Evolutionary conservation across 2,888 invertebrate genomes (phyloP).

Genomic region (Pantelozetes paolii): DNA sequence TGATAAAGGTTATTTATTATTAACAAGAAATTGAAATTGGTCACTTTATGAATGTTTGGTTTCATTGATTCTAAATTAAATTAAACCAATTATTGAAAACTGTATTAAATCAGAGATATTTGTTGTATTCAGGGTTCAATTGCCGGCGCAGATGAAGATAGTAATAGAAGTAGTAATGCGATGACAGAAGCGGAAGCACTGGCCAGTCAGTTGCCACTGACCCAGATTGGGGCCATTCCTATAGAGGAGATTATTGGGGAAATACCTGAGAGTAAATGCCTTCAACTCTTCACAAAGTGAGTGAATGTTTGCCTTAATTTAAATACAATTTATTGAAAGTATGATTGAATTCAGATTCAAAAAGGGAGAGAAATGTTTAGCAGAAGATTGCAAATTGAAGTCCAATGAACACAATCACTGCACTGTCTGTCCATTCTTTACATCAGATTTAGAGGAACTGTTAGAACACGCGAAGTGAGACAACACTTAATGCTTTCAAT

Average conservation of each 20-base stretch:
- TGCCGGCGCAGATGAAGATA: slow-evolving; percentile 8
- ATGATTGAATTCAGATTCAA: slow-evolving; percentile 15
- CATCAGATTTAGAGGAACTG: slow-evolving; percentile 62
- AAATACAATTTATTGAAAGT: neutral
- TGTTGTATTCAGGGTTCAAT: slow-evolving; percentile 17
- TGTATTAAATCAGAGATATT: too few species aligned
- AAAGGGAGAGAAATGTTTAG: neutral
- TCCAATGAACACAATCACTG: slow-evolving; percentile 84
- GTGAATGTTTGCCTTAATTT: neutral
- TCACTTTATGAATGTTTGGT: too few species aligned
- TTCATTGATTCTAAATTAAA: too few species aligned
- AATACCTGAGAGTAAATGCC: slow-evolving; percentile 32
- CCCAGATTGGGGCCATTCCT: slow-evolving; percentile 46
- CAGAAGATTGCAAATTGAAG: slow-evolving; percentile 59
- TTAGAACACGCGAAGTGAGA: slow-evolving; percentile 69
- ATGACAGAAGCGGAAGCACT: slow-evolving; percentile 28
- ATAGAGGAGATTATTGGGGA: slow-evolving; percentile 43
- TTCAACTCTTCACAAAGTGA: slow-evolving; percentile 36
- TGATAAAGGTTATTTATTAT: too few species aligned
- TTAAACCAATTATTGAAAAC: too few species aligned
- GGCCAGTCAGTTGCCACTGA: slow-evolving; percentile 44
- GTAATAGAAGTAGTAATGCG: neutral
- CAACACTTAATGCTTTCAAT: neutral
- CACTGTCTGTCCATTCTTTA: slow-evolving; percentile 51
- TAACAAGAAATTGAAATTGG: too few species aligned